Conservation (phyloP, 2,113 vertebrate species). For the Hucho hucho region DNA sequence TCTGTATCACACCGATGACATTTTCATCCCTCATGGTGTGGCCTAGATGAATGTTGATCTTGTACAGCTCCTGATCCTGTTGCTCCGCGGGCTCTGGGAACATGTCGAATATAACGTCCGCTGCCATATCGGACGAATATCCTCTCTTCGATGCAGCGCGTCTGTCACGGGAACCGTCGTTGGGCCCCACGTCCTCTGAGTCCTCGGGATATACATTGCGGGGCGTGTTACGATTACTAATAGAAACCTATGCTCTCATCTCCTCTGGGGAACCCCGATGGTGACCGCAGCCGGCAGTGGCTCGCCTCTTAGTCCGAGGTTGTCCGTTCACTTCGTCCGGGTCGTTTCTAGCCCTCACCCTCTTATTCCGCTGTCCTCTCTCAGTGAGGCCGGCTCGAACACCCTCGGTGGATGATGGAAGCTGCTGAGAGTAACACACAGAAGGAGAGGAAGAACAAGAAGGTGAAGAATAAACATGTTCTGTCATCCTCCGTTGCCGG, state of each 20-base stretch:
- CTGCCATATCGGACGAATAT: neutral
- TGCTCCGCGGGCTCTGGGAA: neutral
- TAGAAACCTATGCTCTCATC: neutral
- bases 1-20: neutral
- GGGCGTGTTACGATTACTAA: neutral
- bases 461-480: neutral
- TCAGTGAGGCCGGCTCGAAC: neutral
- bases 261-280: neutral
- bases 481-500: neutral
- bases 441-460: neutral
- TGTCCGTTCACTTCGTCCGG: neutral
- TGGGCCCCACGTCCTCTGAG: neutral
- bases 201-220: neutral
- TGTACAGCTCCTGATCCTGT: neutral
- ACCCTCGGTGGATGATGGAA: neutral
- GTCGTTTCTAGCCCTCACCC: neutral
- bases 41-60: neutral
- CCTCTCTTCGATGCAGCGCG: neutral
- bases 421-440: conserved; percentile 1
- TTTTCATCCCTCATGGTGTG: neutral
- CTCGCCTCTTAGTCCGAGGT: neutral
- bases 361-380: neutral
- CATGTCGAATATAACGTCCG: neutral
- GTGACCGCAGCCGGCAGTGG: neutral
- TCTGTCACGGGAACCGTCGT: neutral